Evolutionary conservation across 2,888 invertebrate genomes (phyloP).

Genomic region (Drosophila buzzatii): DNA sequence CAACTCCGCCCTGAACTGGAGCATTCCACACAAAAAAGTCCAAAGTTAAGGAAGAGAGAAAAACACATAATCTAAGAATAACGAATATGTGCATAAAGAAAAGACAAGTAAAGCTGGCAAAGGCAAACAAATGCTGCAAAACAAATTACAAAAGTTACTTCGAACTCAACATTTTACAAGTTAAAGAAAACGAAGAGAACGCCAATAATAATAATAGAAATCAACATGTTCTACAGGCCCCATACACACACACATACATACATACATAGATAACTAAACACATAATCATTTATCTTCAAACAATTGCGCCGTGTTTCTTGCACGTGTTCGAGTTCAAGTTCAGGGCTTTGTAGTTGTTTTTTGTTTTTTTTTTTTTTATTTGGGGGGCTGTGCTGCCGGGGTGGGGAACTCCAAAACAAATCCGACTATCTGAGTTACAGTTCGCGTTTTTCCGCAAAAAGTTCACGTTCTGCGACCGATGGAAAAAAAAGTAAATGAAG

Average conservation of each 20-base stretch:
- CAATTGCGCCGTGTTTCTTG: slow-evolving; percentile 51
- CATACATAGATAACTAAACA: slow-evolving; percentile 21
- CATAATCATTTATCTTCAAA: slow-evolving; percentile 56
- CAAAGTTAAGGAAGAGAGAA: background rate
- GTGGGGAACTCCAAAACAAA: background rate
- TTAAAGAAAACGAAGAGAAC: slow-evolving; percentile 25
- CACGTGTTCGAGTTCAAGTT: slow-evolving; percentile 58
- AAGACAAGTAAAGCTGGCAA: slow-evolving; percentile 11
- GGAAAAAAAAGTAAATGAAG: slow-evolving; percentile 1
- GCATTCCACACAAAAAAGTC: background rate
- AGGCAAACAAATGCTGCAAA: slow-evolving; percentile 37
- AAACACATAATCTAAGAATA: slow-evolving; percentile 2
- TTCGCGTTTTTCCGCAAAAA: slow-evolving; percentile 59
- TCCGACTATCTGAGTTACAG: slow-evolving; percentile 39
- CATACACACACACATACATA: background rate
- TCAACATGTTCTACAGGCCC: slow-evolving; percentile 34
- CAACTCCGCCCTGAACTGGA: background rate
- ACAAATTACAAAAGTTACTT: slow-evolving; percentile 46
- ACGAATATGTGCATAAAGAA: slow-evolving; percentile 20
- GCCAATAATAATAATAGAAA: slow-evolving; percentile 51
- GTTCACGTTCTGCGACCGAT: slow-evolving; percentile 54
- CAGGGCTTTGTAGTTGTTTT: slow-evolving; percentile 34
- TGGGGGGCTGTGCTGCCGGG: background rate
- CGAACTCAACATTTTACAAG: slow-evolving; percentile 6
- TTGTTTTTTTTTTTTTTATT: too few species aligned